phyloP scores from a whole-genome alignment of 1,140 invertebrate species.

The Camponotus vicinus region DNA sequence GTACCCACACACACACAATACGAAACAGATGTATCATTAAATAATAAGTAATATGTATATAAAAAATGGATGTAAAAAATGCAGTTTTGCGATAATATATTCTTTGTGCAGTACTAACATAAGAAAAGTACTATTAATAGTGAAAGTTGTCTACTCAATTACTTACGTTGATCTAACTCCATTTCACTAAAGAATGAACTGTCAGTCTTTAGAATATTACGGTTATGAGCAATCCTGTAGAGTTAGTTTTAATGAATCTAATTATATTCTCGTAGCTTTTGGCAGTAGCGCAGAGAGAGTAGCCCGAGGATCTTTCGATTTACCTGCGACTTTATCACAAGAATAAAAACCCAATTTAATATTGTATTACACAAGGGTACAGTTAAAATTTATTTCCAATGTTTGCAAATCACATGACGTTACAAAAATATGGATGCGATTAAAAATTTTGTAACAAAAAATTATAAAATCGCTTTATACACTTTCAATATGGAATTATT shows the following conservation, averaged over 20 bases:
- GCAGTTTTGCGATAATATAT: not conserved
- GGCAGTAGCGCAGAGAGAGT: constrained; percentile 44
- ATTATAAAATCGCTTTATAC: constrained; percentile 1
- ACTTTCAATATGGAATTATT: not conserved
- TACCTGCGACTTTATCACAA: constrained; percentile 17
- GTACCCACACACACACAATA: too few species aligned
- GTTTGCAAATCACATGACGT: not conserved
- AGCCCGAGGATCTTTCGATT: constrained; percentile 63
- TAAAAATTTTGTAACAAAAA: not conserved
- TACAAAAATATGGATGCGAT: not conserved
- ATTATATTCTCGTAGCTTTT: constrained; percentile 56
- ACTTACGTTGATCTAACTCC: constrained; percentile 33
- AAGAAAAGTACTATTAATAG: constrained; percentile 10
- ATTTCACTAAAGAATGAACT: constrained; percentile 34
- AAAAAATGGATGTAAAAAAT: not conserved
- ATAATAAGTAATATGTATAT: not conserved
- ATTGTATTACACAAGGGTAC: not conserved
- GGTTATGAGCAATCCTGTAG: constrained; percentile 36
- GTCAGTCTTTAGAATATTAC: constrained; percentile 40
- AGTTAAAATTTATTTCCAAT: constrained; percentile 22
- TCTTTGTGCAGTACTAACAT: not conserved
- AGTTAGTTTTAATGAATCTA: constrained; percentile 71
- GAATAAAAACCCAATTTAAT: constrained; percentile 24
- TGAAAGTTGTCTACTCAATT: constrained; percentile 22
- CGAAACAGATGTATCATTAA: not conserved